phyloP scores from a whole-genome alignment of 2,113 vertebrate species.

The Clinocottus analis region DNA sequence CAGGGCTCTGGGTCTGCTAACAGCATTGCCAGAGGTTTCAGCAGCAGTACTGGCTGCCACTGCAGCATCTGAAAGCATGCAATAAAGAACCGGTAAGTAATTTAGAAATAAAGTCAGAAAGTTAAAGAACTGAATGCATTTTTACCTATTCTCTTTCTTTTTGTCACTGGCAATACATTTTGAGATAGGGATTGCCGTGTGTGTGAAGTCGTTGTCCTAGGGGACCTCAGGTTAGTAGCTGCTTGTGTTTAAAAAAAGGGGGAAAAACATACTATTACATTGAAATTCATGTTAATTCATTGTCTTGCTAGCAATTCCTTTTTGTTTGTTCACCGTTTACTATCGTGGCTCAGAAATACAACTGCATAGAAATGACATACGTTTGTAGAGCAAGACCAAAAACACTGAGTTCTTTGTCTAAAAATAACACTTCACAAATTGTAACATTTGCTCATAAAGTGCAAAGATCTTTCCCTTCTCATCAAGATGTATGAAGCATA shows the following conservation, averaged over 20 bases:
- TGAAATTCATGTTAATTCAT: not conserved
- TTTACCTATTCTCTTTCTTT: conserved; percentile 69
- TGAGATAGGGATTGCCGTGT: conserved; percentile 38
- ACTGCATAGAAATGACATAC: not conserved
- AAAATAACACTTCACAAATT: not conserved
- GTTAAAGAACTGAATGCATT: conserved; percentile 1
- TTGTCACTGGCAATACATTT: conserved; percentile 34
- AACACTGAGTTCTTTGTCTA: not conserved
- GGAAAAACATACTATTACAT: not conserved
- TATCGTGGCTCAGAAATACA: not conserved
- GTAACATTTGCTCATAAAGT: not conserved
- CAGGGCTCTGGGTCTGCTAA: conserved; percentile 26
- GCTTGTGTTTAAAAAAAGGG: not conserved
- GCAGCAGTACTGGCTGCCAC: conserved; percentile 8
- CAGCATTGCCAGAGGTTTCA: conserved; percentile 11
- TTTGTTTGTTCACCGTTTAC: not conserved
- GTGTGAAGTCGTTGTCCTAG: conserved; percentile 25
- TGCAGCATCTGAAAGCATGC: conserved; percentile 32
- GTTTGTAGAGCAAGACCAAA: not conserved
- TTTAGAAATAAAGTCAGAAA: not conserved
- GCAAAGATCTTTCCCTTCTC: not conserved
- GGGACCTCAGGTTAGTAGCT: conserved; percentile 2
- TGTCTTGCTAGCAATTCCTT: not conserved
- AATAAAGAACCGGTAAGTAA: not conserved
- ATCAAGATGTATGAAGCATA: not conserved